Conservation (phyloP, 2,113 vertebrate species). For the Oenanthe oenanthe region DNA sequence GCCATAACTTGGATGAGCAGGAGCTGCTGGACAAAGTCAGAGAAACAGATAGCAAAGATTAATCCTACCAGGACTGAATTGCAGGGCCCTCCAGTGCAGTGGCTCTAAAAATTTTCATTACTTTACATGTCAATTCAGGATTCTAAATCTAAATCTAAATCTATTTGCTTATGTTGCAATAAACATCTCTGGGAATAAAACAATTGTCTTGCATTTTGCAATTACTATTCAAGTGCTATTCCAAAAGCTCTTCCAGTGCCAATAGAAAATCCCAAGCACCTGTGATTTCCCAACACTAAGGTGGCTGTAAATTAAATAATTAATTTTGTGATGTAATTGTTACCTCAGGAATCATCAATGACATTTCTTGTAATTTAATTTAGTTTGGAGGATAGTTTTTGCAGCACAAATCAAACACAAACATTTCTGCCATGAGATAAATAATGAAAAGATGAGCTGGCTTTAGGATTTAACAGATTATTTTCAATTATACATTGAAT, state of each 20-base stretch:
- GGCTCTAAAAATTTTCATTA: background rate
- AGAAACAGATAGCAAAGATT: background rate
- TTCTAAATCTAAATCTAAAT: background rate
- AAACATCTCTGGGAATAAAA: background rate
- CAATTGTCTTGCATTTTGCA: background rate
- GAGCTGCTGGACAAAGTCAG: background rate
- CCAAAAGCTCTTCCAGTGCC: background rate
- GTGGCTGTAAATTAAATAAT: background rate
- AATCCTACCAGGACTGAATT: background rate
- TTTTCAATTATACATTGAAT: background rate
- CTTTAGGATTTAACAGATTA: background rate
- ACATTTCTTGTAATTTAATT: background rate
- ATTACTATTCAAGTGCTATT: background rate
- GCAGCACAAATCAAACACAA: background rate
- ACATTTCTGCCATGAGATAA: background rate
- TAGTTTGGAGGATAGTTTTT: background rate
- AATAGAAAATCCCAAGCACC: background rate
- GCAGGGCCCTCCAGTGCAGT: background rate
- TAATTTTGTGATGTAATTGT: background rate
- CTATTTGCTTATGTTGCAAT: background rate
- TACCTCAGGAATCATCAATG: background rate
- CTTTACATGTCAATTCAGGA: background rate
- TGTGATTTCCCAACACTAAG: background rate
- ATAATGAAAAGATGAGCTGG: background rate
- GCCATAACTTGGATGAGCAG: background rate